phyloP scores from a whole-genome alignment of 1,140 invertebrate genomes.

The Mesaphorura yosii region DNA sequence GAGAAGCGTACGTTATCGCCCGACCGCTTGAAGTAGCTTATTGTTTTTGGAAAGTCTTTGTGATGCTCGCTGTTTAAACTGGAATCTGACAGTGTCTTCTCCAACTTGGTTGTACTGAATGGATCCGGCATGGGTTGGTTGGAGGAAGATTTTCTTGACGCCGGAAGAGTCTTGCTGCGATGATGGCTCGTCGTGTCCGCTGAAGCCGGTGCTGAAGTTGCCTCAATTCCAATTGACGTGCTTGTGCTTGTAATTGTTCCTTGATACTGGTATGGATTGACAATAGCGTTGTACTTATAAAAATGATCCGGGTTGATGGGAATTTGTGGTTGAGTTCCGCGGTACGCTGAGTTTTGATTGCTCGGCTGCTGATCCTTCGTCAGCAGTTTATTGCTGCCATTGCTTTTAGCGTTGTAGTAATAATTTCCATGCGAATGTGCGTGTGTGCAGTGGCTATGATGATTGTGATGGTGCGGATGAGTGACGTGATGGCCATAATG shows the following conservation, averaged over 20 bases:
- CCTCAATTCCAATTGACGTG: too few species aligned
- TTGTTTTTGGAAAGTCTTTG: slow-evolving; percentile 24
- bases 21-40: slow-evolving; percentile 19
- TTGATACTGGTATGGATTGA: too few species aligned
- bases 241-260: too few species aligned
- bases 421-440: too few species aligned
- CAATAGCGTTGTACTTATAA: too few species aligned
- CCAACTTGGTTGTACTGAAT: slow-evolving; percentile 19
- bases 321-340: too few species aligned
- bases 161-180: slow-evolving; percentile 13
- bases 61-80: slow-evolving; percentile 30
- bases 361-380: background rate
- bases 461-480: slow-evolving; percentile 31
- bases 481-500: slow-evolving; percentile 27
- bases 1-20: slow-evolving; percentile 23
- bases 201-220: background rate
- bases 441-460: slow-evolving; percentile 28
- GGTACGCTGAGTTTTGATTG: too few species aligned
- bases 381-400: background rate
- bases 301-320: too few species aligned
- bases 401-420: slow-evolving; percentile 24
- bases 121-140: background rate
- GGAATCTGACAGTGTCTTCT: slow-evolving; percentile 29
- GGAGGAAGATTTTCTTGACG: slow-evolving; percentile 1
- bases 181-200: background rate